Conservation (phyloP, 2,888 invertebrate species). For the Coelopa pilipes region DNA sequence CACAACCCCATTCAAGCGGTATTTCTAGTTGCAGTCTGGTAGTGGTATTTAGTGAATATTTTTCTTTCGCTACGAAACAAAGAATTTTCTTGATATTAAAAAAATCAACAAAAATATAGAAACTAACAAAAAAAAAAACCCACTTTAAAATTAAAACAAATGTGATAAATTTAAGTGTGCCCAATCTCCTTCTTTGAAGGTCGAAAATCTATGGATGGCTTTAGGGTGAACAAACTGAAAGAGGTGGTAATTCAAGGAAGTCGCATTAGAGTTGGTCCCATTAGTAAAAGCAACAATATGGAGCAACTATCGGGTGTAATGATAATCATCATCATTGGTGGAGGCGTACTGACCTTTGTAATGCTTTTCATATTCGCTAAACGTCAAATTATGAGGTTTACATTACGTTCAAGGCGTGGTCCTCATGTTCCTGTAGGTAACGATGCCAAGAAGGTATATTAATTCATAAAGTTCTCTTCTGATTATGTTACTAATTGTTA, state of each 20-base stretch:
- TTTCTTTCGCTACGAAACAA: too few relatives aligned
- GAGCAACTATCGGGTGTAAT: slow-evolving; percentile 77
- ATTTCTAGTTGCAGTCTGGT: too few relatives aligned
- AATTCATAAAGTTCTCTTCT: background rate
- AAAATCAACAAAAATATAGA: too few relatives aligned
- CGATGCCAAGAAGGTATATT: slow-evolving; percentile 86
- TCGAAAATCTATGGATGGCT: slow-evolving; percentile 42
- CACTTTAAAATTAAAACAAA: too few relatives aligned
- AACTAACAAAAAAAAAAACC: too few relatives aligned
- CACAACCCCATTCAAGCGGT: too few relatives aligned
- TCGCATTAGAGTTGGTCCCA: too few relatives aligned
- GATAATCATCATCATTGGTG: slow-evolving; percentile 87
- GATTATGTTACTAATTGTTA: background rate
- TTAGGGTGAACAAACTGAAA: slow-evolving; percentile 44
- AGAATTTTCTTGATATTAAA: too few relatives aligned
- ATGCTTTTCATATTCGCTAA: slow-evolving; percentile 91
- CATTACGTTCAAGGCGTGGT: slow-evolving; percentile 87
- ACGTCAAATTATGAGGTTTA: slow-evolving; percentile 92
- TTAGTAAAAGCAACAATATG: slow-evolving; percentile 61
- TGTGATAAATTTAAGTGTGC: too few relatives aligned
- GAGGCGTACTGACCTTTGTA: slow-evolving; percentile 85
- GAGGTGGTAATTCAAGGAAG: slow-evolving; percentile 23
- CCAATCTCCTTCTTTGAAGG: background rate
- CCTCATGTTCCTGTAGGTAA: slow-evolving; percentile 91
- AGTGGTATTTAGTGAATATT: too few relatives aligned